Conservation (phyloP, 2,888 invertebrate species). For the Crossocerus cetratus region DNA sequence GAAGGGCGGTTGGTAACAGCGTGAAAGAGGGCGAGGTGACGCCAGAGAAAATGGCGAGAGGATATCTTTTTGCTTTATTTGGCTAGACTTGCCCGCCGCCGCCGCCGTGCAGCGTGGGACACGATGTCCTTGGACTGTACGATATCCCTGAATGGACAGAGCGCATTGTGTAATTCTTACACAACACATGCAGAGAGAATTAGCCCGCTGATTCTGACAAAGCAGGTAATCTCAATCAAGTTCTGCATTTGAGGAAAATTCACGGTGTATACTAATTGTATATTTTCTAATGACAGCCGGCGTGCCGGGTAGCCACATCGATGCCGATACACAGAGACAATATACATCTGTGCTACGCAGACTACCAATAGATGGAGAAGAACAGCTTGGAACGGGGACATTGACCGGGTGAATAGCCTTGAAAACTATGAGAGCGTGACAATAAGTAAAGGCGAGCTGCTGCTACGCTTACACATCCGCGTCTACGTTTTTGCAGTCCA, state of each 20-base stretch:
- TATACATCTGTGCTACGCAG: no score
- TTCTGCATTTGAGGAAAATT: neutral
- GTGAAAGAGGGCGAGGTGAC: conserved; percentile 34
- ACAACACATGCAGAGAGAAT: conserved; percentile 35
- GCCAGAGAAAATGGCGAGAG: conserved; percentile 51
- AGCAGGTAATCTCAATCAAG: neutral
- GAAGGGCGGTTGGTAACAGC: conserved; percentile 34
- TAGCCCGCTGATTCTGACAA: neutral
- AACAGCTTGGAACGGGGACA: conserved; percentile 58
- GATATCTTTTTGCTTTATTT: conserved; percentile 56
- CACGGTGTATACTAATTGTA: neutral
- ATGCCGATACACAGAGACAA: no score
- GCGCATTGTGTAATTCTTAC: conserved; percentile 40
- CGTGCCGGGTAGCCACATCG: no score
- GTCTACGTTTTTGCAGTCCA: neutral
- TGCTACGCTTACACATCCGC: conserved; percentile 6
- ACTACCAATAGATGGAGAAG: conserved; percentile 27
- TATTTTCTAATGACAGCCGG: no score
- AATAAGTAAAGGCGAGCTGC: conserved; percentile 9
- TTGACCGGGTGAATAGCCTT: conserved; percentile 73
- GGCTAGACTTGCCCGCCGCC: conserved; percentile 36
- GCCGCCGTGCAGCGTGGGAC: conserved; percentile 37
- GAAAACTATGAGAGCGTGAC: conserved; percentile 71
- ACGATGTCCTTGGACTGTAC: conserved; percentile 58
- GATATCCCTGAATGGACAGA: conserved; percentile 48